Conservation (phyloP, 2,797 vertebrate genomes). For the Pangasius macronema region DNA sequence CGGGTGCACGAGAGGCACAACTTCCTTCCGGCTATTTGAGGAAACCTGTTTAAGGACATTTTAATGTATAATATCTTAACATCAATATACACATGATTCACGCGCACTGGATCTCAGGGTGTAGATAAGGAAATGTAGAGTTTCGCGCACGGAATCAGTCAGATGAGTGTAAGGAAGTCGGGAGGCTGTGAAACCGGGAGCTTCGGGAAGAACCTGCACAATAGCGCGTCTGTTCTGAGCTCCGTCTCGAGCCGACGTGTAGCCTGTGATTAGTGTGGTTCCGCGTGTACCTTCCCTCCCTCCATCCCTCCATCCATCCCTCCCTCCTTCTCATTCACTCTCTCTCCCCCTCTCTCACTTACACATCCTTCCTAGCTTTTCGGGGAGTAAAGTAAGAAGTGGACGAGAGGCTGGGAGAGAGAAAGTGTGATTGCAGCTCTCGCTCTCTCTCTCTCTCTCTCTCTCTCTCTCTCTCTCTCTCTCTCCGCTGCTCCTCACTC, state of each 20-base stretch:
- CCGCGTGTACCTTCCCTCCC: conserved; percentile 5
- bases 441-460: conserved; percentile 58
- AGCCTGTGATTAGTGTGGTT: conserved; percentile 14
- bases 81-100: neutral
- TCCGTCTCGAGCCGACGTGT: neutral
- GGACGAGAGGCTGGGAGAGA: conserved; percentile 23
- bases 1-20: neutral
- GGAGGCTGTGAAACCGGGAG: neutral
- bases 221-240: conserved; percentile 5
- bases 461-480: conserved; percentile 5
- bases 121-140: neutral
- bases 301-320: conserved; percentile 52
- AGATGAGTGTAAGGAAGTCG: neutral
- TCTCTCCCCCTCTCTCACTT: conserved; percentile 4
- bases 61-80: neutral
- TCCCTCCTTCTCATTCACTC: neutral
- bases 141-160: neutral
- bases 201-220: neutral
- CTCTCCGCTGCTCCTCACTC: neutral
- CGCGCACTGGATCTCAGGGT: neutral
- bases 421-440: conserved; percentile 65
- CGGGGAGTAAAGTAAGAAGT: conserved; percentile 30
- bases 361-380: conserved; percentile 34
- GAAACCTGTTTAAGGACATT: neutral
- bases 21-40: neutral